These are phyloP conservation scores for Pagetopsis macropterus DNA, from an alignment of 2,797 vertebrate species.

Conservation along the genomic window DNA sequence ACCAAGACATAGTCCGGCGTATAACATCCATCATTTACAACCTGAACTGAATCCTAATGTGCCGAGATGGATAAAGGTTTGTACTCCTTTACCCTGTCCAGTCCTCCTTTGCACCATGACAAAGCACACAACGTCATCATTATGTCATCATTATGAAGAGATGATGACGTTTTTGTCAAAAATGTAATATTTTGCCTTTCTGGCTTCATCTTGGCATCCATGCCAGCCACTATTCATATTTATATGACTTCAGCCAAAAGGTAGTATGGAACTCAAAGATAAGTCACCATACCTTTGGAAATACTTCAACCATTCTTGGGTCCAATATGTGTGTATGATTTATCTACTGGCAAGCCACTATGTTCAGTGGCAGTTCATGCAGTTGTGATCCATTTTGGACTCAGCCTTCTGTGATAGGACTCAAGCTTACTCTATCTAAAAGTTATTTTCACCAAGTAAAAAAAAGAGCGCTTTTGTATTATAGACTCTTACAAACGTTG, in stretches of 20 bases:
- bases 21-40: slow-evolving; percentile 34
- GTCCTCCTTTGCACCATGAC: not conserved
- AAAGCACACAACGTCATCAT: slow-evolving; percentile 1
- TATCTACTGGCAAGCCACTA: slow-evolving; percentile 3
- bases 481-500: slow-evolving; percentile 9
- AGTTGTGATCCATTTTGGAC: slow-evolving; percentile 20
- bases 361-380: slow-evolving; percentile 12
- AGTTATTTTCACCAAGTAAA: slow-evolving; percentile 21
- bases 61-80: slow-evolving; percentile 27
- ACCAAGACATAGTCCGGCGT: not conserved
- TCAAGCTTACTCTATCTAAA: not conserved
- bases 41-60: slow-evolving; percentile 18
- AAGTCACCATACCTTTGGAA: slow-evolving; percentile 3
- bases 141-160: not conserved
- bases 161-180: slow-evolving; percentile 8
- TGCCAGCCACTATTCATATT: not conserved
- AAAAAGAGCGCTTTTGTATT: slow-evolving; percentile 13
- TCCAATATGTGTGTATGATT: slow-evolving; percentile 18
- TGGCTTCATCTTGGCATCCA: not conserved
- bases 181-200: not conserved
- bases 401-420: slow-evolving; percentile 17
- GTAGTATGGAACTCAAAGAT: slow-evolving; percentile 1
- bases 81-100: slow-evolving; percentile 22
- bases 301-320: not conserved
- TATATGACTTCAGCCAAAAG: not conserved